Base-by-base conservation (phyloP, 2,113 vertebrate species). In the Oxyruncus cristatus region DNA sequence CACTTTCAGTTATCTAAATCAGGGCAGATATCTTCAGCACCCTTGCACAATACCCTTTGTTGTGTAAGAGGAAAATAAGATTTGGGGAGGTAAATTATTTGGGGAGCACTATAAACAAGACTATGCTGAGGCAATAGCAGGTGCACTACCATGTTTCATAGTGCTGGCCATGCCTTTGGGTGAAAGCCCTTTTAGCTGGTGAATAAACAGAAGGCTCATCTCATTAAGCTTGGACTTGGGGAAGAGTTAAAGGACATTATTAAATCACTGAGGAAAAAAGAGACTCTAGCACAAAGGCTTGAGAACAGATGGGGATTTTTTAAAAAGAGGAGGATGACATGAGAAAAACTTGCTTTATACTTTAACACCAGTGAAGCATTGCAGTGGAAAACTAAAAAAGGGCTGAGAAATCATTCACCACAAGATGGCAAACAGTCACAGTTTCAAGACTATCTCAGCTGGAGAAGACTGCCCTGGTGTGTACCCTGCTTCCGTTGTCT, bases 391-490 rank as follows among this genome's bases (percentile, higher is more conserved):
- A 85, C 39, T 41, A 41, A 62, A 62, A 9, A 13, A 70, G 20
- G 77, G 16, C 50, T 90, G 70, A 92, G 77, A 91, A 90, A 47
- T 52, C 4, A 5, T 76, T 95, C 58, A 67, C 94, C 82, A 85
- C 92, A 95, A 96, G 95, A 85, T 91, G 93, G 89, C 92, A 94
- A 97, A 79, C 83, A 76, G 77, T 73, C 84, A 74, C 47, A 91
- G n/a, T 92, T 76, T 80, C 74, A 88, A 32, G 49, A 83, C 52
- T 24, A 3, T 56, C 35, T 95, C 42, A 62, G n/a, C 17, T 58
- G 53, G 33, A 52, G 33, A 82, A 77, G n/a, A 26, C 41, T 93
- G 68, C 6, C 42, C 35, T 75, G 17, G 24, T 30, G 46, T 15
- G 17, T 52, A 52, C 17, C 23, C 33, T 47, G 15, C n/a, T 86